phyloP scores from a whole-genome alignment of 2,797 vertebrate species.

The Etheostoma perlongum region DNA sequence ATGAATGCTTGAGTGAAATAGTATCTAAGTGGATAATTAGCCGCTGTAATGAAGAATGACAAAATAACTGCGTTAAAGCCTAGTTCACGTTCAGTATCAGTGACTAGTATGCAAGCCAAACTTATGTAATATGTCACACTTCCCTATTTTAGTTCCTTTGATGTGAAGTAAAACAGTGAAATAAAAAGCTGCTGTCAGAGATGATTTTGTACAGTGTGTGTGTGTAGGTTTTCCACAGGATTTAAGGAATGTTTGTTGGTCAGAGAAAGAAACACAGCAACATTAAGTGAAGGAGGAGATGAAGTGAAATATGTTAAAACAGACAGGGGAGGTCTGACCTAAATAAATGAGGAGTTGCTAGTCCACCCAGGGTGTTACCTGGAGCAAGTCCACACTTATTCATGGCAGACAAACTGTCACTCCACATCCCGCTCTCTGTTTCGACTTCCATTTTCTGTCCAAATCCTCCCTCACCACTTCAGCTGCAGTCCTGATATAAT shows the following conservation, averaged over 20 bases:
- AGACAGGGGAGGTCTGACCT: constrained; percentile 49
- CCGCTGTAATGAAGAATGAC: no score
- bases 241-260: constrained; percentile 14
- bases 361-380: constrained; percentile 52
- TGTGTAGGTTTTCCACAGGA: constrained; percentile 2
- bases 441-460: constrained; percentile 4
- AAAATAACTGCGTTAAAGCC: no score
- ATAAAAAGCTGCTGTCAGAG: constrained; percentile 36
- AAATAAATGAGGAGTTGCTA: constrained; percentile 77
- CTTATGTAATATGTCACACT: background rate
- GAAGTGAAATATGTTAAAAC: background rate
- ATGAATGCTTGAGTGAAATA: no score
- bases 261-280: background rate
- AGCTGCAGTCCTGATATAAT: constrained; percentile 40
- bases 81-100: background rate
- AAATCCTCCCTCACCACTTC: constrained; percentile 28
- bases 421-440: constrained; percentile 1
- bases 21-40: no score
- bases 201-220: constrained; percentile 21
- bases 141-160: constrained; percentile 24
- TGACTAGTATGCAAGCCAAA: constrained; percentile 2
- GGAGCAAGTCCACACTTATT: constrained; percentile 67
- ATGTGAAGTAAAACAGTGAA: constrained; percentile 20
- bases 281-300: constrained; percentile 9
- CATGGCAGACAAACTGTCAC: constrained; percentile 48